These are phyloP conservation scores for Peromyscus nudipes DNA, from an alignment of 2,797 vertebrate species.

Conservation along the genomic window DNA sequence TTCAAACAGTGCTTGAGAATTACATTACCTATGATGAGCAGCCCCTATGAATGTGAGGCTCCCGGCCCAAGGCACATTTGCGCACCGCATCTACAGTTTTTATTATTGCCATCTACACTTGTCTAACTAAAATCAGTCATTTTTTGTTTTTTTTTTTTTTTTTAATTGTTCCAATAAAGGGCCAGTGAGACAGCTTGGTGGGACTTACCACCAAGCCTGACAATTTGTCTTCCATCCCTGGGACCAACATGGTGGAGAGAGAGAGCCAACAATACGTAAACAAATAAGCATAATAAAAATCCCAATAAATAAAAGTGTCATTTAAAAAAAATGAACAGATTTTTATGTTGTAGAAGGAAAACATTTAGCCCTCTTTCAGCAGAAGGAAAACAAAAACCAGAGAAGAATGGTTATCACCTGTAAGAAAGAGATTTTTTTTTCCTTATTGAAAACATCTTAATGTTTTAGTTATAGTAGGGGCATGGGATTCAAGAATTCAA, in stretches of 20 bases:
- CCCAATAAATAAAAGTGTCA: neutral
- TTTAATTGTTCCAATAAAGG: neutral
- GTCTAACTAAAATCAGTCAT: neutral
- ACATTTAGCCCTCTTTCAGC: neutral
- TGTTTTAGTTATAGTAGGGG: neutral
- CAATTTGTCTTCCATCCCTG: neutral
- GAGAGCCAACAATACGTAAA: neutral
- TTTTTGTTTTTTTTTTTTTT: neutral
- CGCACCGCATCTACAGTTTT: neutral
- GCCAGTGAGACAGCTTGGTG: neutral
- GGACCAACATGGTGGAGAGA: neutral
- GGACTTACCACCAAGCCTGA: neutral
- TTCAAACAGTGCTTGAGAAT: neutral
- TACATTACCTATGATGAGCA: neutral
- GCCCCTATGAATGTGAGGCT: accelerated
- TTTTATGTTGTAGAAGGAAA: neutral
- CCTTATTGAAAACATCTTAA: neutral
- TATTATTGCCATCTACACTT: neutral
- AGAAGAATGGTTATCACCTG: neutral
- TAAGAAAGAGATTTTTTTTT: neutral
- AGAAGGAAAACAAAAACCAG: neutral
- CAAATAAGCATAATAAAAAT: neutral
- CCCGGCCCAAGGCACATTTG: neutral
- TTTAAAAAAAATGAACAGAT: neutral
- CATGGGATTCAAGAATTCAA: neutral